These are phyloP conservation scores for Clarias pachynema DNA, from an alignment of 2,797 vertebrate species.

Conservation along the genomic window DNA sequence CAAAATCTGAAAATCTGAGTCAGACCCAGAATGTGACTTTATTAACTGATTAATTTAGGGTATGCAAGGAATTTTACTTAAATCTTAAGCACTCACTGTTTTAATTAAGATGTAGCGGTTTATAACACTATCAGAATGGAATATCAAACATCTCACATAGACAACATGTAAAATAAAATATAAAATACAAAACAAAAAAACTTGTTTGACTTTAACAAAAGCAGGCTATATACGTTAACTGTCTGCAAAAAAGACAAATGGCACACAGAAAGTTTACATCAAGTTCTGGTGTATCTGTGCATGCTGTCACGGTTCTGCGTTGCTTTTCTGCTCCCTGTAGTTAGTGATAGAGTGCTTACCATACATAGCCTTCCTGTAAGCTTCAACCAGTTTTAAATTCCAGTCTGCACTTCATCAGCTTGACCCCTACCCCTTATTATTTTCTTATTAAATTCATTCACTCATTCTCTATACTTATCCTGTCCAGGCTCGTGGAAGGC, in stretches of 20 bases:
- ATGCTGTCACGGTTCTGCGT: not conserved
- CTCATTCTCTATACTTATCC: too few relatives aligned
- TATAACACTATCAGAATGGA: too few relatives aligned
- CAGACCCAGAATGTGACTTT: not conserved
- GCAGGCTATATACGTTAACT: not conserved
- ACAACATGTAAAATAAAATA: not conserved
- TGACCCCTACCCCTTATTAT: not conserved
- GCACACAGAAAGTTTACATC: too few relatives aligned
- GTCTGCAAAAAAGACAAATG: not conserved
- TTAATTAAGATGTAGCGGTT: not conserved
- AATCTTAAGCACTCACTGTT: not conserved
- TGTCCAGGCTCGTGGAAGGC: too few relatives aligned
- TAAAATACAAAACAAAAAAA: not conserved
- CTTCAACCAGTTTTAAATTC: not conserved
- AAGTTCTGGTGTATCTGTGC: not conserved
- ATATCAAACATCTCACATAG: too few relatives aligned
- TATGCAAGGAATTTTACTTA: not conserved
- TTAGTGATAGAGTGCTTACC: not conserved
- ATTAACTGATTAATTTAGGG: not conserved
- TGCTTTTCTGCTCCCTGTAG: not conserved
- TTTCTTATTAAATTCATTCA: not conserved
- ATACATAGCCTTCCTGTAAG: not conserved
- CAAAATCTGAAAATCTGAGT: too few relatives aligned
- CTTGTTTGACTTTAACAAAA: too few relatives aligned
- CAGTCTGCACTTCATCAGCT: not conserved